These are phyloP conservation scores for human DNA, from an alignment of 2,113 vertebrate genomes.

Conservation along the genomic window DNA sequence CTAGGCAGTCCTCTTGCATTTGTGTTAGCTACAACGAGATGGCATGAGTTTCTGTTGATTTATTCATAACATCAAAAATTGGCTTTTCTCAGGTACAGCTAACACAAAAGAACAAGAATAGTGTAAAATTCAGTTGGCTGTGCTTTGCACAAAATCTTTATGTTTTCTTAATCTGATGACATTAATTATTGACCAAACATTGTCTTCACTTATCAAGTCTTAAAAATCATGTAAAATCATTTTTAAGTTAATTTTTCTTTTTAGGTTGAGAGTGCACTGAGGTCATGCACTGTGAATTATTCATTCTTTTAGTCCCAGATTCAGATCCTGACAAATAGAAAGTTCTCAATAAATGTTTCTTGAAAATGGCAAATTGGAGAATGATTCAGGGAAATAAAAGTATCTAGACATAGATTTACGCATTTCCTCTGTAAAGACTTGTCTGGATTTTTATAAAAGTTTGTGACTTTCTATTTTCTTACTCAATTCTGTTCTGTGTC, in stretches of 20 bases:
- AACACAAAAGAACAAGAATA: neutral
- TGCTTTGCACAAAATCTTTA: neutral
- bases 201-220: constrained; percentile 2
- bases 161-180: neutral
- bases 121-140: neutral
- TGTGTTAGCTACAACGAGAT: neutral
- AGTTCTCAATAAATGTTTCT: neutral
- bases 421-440: neutral
- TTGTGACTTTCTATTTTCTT: neutral
- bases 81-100: neutral
- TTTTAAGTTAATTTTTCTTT: neutral
- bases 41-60: neutral
- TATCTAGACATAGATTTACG: neutral
- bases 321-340: neutral
- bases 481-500: neutral
- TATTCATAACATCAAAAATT: neutral
- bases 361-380: neutral
- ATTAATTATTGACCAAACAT: neutral
- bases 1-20: neutral
- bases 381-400: neutral
- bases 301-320: neutral
- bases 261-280: neutral
- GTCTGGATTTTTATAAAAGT: neutral
- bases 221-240: neutral
- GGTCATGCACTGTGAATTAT: neutral